phyloP scores from a whole-genome alignment of 2,113 vertebrate genomes.

The Panthera tigris region DNA sequence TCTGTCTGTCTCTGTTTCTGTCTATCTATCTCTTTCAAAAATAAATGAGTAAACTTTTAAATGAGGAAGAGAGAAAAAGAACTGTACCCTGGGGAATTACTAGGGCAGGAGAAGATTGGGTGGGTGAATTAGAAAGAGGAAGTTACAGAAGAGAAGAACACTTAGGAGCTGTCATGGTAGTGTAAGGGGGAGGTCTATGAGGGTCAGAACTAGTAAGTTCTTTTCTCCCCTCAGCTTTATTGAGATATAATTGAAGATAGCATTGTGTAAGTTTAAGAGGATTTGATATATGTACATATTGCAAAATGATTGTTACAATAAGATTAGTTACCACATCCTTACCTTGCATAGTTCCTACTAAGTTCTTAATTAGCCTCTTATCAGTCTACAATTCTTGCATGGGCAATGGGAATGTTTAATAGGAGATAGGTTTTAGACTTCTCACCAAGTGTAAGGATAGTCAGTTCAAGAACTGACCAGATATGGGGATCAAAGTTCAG shows the following conservation, averaged over 20 bases:
- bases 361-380: not conserved
- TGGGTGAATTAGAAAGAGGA: not conserved
- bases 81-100: not conserved
- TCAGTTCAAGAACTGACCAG: not conserved
- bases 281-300: not conserved
- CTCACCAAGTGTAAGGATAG: slow-evolving; percentile 4
- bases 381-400: not conserved
- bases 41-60: too few relatives aligned
- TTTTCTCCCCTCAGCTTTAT: not conserved
- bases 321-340: not conserved
- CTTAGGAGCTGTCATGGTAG: not conserved
- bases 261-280: not conserved
- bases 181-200: not conserved
- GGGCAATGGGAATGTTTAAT: not conserved
- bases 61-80: not conserved
- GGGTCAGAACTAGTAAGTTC: not conserved
- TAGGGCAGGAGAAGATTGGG: not conserved
- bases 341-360: not conserved
- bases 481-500: not conserved
- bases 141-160: not conserved
- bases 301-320: not conserved
- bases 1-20: too few relatives aligned
- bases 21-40: too few relatives aligned
- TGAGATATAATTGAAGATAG: not conserved
- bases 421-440: not conserved